Conservation (phyloP, 2,113 vertebrate genomes). For the Bucco capensis region DNA sequence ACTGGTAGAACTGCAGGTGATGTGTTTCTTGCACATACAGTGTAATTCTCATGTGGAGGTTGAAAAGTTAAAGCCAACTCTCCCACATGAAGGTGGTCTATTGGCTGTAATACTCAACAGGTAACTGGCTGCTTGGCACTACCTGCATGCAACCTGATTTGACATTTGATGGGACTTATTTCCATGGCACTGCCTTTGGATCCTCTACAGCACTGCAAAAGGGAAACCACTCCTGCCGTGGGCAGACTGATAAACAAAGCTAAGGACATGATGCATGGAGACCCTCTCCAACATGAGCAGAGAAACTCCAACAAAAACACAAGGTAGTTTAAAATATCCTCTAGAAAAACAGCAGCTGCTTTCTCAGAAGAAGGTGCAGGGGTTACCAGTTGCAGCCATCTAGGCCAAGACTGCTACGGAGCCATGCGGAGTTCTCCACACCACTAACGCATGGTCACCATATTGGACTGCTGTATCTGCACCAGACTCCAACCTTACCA, state of each 20-base stretch:
- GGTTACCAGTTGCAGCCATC: not conserved
- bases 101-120: constrained; percentile 32
- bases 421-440: not conserved
- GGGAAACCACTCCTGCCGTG: not conserved
- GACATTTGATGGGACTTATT: constrained; percentile 40
- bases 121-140: constrained; percentile 55
- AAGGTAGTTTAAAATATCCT: not conserved
- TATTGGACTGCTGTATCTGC: not conserved
- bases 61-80: constrained; percentile 62
- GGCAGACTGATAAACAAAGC: not conserved
- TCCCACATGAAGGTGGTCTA: constrained; percentile 61
- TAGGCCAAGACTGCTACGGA: not conserved
- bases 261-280: fast-evolving
- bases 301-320: not conserved
- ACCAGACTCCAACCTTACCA: not conserved
- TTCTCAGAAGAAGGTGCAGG: not conserved
- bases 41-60: constrained; percentile 59
- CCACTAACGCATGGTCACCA: fast-evolving
- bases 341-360: not conserved
- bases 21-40: constrained; percentile 47
- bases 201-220: not conserved
- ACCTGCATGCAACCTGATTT: constrained; percentile 3
- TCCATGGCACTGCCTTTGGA: constrained; percentile 25
- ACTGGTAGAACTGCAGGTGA: constrained; percentile 68
- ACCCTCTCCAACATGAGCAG: fast-evolving